Conservation (phyloP, 2,888 invertebrate species). For the Netelia fuscicornis region DNA sequence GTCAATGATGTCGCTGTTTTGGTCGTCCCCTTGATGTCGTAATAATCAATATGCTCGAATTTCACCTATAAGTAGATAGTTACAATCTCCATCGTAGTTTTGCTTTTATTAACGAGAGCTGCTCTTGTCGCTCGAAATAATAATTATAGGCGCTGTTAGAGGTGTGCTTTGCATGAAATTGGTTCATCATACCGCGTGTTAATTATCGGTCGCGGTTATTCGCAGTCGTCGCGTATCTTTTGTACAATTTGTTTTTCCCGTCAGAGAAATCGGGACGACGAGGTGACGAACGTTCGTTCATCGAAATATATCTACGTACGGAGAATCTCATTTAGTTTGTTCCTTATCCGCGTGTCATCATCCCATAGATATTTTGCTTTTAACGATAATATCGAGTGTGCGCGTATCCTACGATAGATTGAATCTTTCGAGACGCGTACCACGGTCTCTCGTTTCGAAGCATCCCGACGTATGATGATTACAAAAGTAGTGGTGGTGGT, state of each 20-base stretch:
- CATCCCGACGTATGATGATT: too few relatives aligned
- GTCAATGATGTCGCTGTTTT: too few relatives aligned
- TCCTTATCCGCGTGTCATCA: background rate
- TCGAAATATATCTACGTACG: background rate
- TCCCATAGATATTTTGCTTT: constrained; percentile 17
- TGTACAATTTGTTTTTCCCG: background rate
- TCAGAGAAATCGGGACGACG: background rate
- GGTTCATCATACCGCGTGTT: background rate
- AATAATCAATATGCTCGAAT: constrained; percentile 27
- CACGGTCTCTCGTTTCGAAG: too few relatives aligned
- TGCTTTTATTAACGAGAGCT: background rate
- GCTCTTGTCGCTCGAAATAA: too few relatives aligned
- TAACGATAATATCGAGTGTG: background rate
- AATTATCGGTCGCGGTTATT: background rate
- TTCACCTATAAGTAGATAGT: background rate
- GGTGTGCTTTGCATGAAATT: background rate
- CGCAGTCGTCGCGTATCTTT: background rate
- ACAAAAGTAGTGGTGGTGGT: too few relatives aligned
- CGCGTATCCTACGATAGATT: background rate
- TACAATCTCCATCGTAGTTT: too few relatives aligned
- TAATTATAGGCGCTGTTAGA: background rate
- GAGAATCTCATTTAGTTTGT: background rate
- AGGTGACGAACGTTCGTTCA: too few relatives aligned
- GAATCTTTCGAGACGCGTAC: too few relatives aligned
- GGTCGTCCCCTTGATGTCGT: too few relatives aligned